These are phyloP conservation scores for Palythoa caribaeorum DNA, from an alignment of 92 coral and sea anemone species.

Conservation along the genomic window DNA sequence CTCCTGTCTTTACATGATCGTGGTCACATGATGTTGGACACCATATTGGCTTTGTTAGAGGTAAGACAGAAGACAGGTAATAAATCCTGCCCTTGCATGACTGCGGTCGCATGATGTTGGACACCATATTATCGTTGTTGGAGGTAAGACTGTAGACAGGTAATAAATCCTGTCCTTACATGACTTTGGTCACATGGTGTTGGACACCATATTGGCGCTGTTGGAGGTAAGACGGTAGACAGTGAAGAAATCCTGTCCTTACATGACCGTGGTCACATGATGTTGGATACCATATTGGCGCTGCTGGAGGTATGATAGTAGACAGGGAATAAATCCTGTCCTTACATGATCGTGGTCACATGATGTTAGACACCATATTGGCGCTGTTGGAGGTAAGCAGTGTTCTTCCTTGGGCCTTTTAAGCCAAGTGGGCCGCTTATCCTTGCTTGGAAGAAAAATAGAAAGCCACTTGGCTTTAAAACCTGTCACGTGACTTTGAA, in stretches of 20 bases:
- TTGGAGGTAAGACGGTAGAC: slow-evolving; percentile 73
- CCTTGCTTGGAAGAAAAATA: neutral
- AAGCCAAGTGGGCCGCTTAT: too few relatives aligned
- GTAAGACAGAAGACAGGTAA: slow-evolving; percentile 47
- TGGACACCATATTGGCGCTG: slow-evolving; percentile 77
- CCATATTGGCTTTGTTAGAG: slow-evolving; percentile 81
- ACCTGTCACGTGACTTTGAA: too few relatives aligned
- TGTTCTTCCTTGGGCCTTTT: too few relatives aligned
- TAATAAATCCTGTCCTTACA: slow-evolving; percentile 68
- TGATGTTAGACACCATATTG: slow-evolving; percentile 80
- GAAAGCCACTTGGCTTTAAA: too few relatives aligned
- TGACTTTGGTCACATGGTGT: slow-evolving; percentile 67
- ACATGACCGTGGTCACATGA: slow-evolving; percentile 71
- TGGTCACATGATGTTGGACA: slow-evolving; percentile 73
- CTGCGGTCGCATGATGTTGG: slow-evolving; percentile 67
- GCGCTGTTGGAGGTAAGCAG: slow-evolving; percentile 79
- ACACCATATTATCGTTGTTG: slow-evolving; percentile 75
- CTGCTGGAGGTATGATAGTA: slow-evolving; percentile 75
- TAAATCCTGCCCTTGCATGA: slow-evolving; percentile 75
- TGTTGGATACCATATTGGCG: slow-evolving; percentile 77
- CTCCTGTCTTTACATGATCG: slow-evolving; percentile 81
- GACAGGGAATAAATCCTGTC: slow-evolving; percentile 48
- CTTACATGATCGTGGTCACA: slow-evolving; percentile 73
- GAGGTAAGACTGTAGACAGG: slow-evolving; percentile 66
- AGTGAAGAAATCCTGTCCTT: slow-evolving; percentile 58